Base-by-base conservation (phyloP, 2,888 invertebrate species). In the Spilarctia lutea region DNA sequence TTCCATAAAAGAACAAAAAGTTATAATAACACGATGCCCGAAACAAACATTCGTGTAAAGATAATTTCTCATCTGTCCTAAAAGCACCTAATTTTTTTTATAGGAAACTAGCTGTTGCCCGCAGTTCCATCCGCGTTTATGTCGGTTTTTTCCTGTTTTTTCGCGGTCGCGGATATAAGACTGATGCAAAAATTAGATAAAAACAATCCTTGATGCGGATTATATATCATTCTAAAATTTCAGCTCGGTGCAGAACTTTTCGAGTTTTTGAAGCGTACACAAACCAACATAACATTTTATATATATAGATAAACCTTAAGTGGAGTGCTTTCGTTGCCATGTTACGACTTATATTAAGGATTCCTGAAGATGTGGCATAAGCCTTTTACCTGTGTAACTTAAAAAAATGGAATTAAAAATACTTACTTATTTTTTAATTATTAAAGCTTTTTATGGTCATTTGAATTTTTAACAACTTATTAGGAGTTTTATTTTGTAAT, bases 21-120 rank as follows among this genome's bases (percentile, higher is more conserved):
- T 91, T 88, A 88, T 89, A 87, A 88, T 88, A 87, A 88, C 86
- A 83, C 85, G 79, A 80, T 79, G 82, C 79, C 11, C 68, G 18
- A 82, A 83, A 88, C 81, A 84, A 87, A 90, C 88, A 86, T 85
- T 85, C 83, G 86, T 13, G 45, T 87, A 89, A 90, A 90, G 87
- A 88, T 87, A 89, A 90, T 91, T 87, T 85, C 79, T 89, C 85
- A 85, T 88, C 78, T 79, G 78, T 81, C 80, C 77, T 86, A 76
- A 85, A 81, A 79, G 83, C 82, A 86, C 87, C 75, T 39, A 3
- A 39, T 39, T 39, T 80, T n/a, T 83, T 84, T 83, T 77, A 60
- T 79, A 76, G 67, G 73, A 74, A 80, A n/a, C n/a, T n/a, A n/a
- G n/a, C n/a, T n/a, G n/a, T n/a, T n/a, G n/a, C n/a, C n/a, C n/a